phyloP scores from a whole-genome alignment of 2,888 invertebrate genomes.

The Orgyia antiqua region DNA sequence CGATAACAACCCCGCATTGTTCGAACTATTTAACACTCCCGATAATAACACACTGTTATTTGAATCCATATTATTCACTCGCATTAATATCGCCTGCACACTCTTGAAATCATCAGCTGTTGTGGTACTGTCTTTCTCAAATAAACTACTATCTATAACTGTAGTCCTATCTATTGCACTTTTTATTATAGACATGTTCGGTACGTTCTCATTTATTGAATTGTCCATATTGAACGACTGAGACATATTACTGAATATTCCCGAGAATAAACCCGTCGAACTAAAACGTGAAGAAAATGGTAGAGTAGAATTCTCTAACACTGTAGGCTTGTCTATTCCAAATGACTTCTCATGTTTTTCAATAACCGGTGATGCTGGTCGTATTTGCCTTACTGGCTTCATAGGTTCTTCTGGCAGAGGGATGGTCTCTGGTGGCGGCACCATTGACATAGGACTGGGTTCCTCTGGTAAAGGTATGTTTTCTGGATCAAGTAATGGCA shows the following conservation, averaged over 20 bases:
- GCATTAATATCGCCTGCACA: conserved; percentile 69
- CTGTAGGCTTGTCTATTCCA: conserved; percentile 41
- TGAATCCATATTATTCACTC: conserved; percentile 74
- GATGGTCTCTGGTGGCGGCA: conserved; percentile 57
- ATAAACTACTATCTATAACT: conserved; percentile 64
- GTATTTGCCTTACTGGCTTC: conserved; percentile 30
- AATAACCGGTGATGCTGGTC: conserved; percentile 26
- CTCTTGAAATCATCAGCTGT: conserved; percentile 65
- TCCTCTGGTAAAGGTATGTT: conserved; percentile 62
- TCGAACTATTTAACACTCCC: conserved; percentile 59
- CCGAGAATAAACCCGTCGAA: conserved; percentile 65
- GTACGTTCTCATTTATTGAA: conserved; percentile 58
- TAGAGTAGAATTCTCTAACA: conserved; percentile 43
- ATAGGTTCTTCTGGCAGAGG: conserved; percentile 61
- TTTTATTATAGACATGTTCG: conserved; percentile 69
- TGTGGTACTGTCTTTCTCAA: conserved; percentile 57
- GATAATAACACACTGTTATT: conserved; percentile 71
- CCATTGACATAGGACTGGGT: conserved; percentile 44
- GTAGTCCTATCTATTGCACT: conserved; percentile 74
- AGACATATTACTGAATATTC: conserved; percentile 64
- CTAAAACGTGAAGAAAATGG: conserved; percentile 60
- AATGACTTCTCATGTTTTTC: conserved; percentile 33
- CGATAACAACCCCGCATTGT: conserved; percentile 31
- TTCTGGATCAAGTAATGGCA: conserved; percentile 61
- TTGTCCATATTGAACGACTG: conserved; percentile 48